Evolutionary conservation across 2,113 vertebrate genomes (phyloP).

Genomic region (Butorides virescens): DNA sequence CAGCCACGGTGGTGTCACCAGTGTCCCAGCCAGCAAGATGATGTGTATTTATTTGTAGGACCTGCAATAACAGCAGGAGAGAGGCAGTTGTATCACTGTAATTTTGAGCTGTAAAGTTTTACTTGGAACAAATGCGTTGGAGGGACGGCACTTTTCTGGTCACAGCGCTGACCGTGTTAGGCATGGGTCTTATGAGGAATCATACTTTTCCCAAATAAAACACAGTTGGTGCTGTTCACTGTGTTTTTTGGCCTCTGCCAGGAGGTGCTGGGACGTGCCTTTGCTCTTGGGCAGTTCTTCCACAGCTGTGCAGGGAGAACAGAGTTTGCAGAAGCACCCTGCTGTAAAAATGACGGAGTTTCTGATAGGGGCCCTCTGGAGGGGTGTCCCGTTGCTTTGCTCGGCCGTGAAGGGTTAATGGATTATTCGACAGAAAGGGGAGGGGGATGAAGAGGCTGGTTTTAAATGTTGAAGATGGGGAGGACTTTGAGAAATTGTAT

Average conservation of each 20-base stretch:
- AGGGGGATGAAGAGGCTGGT: not conserved
- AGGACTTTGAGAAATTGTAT: not conserved
- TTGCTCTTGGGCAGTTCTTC: not conserved
- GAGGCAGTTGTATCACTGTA: not conserved
- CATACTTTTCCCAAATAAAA: accelerated
- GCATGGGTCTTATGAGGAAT: not conserved
- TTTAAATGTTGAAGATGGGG: not conserved
- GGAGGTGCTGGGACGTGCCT: not conserved
- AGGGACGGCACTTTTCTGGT: not conserved
- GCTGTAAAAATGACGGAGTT: accelerated
- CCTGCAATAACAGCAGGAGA: not conserved
- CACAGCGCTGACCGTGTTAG: not conserved
- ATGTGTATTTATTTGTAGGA: not conserved
- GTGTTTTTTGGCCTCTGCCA: not conserved
- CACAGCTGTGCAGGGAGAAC: not conserved
- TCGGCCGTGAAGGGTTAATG: not conserved
- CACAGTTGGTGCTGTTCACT: not conserved
- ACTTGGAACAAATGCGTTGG: accelerated
- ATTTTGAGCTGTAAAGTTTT: not conserved
- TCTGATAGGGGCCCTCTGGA: not conserved
- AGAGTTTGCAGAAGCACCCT: not conserved
- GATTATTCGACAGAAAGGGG: not conserved
- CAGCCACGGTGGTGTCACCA: not conserved
- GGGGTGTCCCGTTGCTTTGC: not conserved
- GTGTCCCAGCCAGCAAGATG: not conserved